phyloP scores from a whole-genome alignment of 2,888 invertebrate genomes.

The Hydrotaea cyrtoneurina region DNA sequence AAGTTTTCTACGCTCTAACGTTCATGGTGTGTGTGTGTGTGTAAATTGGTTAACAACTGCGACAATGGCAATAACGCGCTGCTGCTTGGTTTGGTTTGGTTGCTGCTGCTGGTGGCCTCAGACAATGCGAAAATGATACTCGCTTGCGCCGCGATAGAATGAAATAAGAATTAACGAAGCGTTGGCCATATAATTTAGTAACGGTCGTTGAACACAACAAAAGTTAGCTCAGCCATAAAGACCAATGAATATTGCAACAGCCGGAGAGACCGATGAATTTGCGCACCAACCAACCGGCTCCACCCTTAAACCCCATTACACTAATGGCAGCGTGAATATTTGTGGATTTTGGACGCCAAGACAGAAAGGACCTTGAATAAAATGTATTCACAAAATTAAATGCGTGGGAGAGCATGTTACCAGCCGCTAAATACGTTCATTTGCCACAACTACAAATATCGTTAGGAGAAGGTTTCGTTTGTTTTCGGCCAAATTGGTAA shows the following conservation, averaged over 20 bases:
- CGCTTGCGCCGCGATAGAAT: constrained; percentile 25
- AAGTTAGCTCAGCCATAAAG: constrained; percentile 28
- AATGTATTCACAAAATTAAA: constrained; percentile 1
- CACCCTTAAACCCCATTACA: not conserved
- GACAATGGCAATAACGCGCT: constrained; percentile 53
- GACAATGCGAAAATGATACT: constrained; percentile 45
- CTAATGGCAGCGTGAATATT: constrained; percentile 16
- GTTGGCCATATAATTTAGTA: constrained; percentile 54
- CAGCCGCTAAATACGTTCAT: not conserved
- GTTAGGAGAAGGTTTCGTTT: not conserved
- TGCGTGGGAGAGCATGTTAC: not conserved
- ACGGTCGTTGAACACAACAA: constrained; percentile 48
- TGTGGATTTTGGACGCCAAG: not conserved
- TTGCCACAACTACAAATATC: not conserved
- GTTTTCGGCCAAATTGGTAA: too few relatives aligned
- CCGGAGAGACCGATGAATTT: not conserved
- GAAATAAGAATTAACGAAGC: constrained; percentile 60
- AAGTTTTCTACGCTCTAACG: not conserved
- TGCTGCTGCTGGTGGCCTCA: constrained; percentile 12
- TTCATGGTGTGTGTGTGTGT: constrained; percentile 14
- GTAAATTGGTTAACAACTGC: constrained; percentile 55
- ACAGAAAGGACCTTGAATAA: not conserved
- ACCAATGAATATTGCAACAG: constrained; percentile 24
- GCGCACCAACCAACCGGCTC: not conserved
- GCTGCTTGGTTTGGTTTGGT: not conserved